phyloP scores from a whole-genome alignment of 2,797 vertebrate species.

The Coilia nasus region DNA sequence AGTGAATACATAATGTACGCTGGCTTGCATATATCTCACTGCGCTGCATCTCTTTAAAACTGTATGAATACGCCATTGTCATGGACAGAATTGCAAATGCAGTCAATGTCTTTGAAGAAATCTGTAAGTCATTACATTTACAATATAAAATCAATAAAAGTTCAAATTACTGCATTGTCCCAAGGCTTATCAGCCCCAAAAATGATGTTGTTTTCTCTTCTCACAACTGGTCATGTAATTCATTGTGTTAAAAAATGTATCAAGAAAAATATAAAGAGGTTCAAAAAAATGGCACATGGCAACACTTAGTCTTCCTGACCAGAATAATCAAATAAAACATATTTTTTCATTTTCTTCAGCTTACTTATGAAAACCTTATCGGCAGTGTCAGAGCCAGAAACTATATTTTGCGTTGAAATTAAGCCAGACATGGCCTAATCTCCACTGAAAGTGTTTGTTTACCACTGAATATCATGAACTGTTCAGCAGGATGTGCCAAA shows the following conservation, averaged over 20 bases:
- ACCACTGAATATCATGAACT: slow-evolving; percentile 46
- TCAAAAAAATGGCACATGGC: neutral
- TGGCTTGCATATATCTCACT: neutral
- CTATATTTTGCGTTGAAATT: slow-evolving; percentile 39
- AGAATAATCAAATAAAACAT: neutral
- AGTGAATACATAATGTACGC: neutral
- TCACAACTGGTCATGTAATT: neutral
- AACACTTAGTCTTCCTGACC: neutral
- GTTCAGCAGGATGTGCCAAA: slow-evolving; percentile 42
- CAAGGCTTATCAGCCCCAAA: slow-evolving; percentile 9
- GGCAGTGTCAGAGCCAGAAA: slow-evolving; percentile 1
- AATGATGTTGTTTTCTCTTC: slow-evolving; percentile 1
- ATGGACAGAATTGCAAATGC: neutral
- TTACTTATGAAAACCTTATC: neutral
- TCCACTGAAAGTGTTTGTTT: slow-evolving; percentile 51
- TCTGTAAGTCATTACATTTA: neutral
- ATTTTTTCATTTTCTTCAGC: neutral
- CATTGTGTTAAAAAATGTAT: neutral
- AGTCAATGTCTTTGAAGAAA: neutral
- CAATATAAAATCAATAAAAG: slow-evolving; percentile 3
- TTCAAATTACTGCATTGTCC: slow-evolving; percentile 21
- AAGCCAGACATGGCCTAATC: slow-evolving; percentile 46
- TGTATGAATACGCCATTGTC: neutral
- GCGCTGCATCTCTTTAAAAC: neutral
- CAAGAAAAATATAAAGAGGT: neutral